Percentiles rank a stretch among this genome's conserved stretches.
phyloP scores from a whole-genome alignment of 2,113 vertebrate species.

The Lepidothrix coronata region DNA sequence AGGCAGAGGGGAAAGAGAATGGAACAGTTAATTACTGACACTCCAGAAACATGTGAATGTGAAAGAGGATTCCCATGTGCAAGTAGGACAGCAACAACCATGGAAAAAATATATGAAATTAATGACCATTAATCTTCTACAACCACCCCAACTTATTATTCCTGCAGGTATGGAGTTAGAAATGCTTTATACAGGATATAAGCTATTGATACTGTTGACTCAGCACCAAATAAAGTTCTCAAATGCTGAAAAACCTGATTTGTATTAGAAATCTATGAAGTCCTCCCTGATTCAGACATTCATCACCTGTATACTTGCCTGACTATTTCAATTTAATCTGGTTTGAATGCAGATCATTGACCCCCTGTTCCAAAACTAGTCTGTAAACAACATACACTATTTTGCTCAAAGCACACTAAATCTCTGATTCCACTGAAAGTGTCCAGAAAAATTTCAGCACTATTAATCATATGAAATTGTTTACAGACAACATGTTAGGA shows the following conservation, averaged over 20 bases:
- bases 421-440: neutral
- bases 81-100: neutral
- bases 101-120: neutral
- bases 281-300: neutral
- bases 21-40: neutral
- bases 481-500: neutral
- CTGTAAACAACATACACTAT: neutral
- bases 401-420: neutral
- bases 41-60: neutral
- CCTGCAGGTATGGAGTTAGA: neutral
- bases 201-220: neutral
- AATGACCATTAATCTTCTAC: neutral
- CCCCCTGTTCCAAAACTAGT: neutral
- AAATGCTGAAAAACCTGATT: neutral
- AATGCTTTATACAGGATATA: neutral
- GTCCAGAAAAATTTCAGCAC: neutral
- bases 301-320: neutral
- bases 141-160: neutral
- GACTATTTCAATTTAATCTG: neutral
- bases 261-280: neutral
- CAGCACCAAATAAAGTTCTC: neutral
- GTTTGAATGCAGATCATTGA: neutral
- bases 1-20: neutral
- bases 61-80: neutral
- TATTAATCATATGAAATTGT: constrained; percentile 8